These are phyloP conservation scores for Pseudanteris insignis DNA, from an alignment of 2,888 invertebrate species.

Conservation along the genomic window DNA sequence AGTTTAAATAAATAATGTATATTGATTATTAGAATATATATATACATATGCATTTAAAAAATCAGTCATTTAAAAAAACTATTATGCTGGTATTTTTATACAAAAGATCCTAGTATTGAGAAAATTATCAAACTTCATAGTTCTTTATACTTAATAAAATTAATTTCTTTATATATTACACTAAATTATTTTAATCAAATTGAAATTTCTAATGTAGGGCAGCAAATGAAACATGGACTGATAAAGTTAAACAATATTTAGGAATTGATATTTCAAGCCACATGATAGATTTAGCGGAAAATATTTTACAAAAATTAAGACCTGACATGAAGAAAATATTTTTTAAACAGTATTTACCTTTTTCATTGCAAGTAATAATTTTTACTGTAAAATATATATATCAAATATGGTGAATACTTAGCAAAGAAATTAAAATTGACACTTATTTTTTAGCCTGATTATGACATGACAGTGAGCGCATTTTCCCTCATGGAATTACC, in stretches of 20 bases:
- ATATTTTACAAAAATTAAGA: slow-evolving; percentile 74
- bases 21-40: too few species aligned
- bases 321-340: slow-evolving; percentile 72
- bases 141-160: too few species aligned
- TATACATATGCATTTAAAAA: too few species aligned
- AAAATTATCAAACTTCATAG: too few species aligned
- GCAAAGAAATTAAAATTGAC: not conserved
- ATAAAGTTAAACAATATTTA: slow-evolving; percentile 80
- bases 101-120: too few species aligned
- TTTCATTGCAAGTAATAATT: slow-evolving; percentile 67
- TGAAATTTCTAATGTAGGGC: slow-evolving; percentile 70
- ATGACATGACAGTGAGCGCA: slow-evolving; percentile 83
- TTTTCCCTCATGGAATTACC: slow-evolving; percentile 85
- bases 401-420: too few species aligned
- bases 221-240: slow-evolving; percentile 76
- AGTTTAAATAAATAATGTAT: too few species aligned
- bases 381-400: too few species aligned
- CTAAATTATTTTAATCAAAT: not conserved
- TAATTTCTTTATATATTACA: slow-evolving; percentile 1
- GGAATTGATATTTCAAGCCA: slow-evolving; percentile 83
- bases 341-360: slow-evolving; percentile 85
- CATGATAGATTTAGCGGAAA: slow-evolving; percentile 84
- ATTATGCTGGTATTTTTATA: too few species aligned
- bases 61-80: too few species aligned
- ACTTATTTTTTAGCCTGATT: slow-evolving; percentile 69